Evolutionary conservation across 2,888 invertebrate genomes (phyloP), one percentile per base, ranked within the genome.

Genomic region (Pocota personata): DNA sequence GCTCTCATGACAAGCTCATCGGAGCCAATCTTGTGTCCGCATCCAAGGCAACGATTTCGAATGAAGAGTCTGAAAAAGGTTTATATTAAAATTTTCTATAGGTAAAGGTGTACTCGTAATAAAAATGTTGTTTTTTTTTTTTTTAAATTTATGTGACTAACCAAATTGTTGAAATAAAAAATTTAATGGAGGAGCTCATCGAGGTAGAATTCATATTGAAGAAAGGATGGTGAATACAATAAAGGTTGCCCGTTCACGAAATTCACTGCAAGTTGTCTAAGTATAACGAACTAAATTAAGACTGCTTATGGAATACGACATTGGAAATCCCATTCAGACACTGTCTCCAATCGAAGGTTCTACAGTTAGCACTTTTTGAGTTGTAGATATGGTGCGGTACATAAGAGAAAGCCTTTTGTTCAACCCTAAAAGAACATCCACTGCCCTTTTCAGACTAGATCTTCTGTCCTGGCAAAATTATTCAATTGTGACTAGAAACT

Each of bases 1-100:
- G 96, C 95, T 88, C 96, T 93, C 96, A 97, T 96, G 88, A 97
- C 97, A 89, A 97, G 93, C 91, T 97, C 97, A 90, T 95, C 95
- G 32, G 96, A 94, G 60, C 95, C 93, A 87, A 96, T 95, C 88
- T 95, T 93, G 91, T 95, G 95, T 57, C 95, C 94, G 91, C 96
- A 96, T 52, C 95, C 95, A 89, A 95, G 94, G 91, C 96, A 96
- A 92, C 92, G 92, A 90, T 96, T 96, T 88, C 95, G 95, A 75
- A 95, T 94, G 91, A 94, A 96, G 88, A 96, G 93, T 91, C 96
- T 96, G 93, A 7, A 92, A 91, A 76, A 52, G 72, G 40, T 69
- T 60, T 48, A 10, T 72, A 37, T 52, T 43, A 48, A 60, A 52
- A 40, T 21, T 46, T 3, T 37, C n/a, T 40, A 40, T 2, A 35